These are phyloP conservation scores for Enteromius paludinosus DNA, from an alignment of 2,797 vertebrate genomes.

Conservation along the genomic window DNA sequence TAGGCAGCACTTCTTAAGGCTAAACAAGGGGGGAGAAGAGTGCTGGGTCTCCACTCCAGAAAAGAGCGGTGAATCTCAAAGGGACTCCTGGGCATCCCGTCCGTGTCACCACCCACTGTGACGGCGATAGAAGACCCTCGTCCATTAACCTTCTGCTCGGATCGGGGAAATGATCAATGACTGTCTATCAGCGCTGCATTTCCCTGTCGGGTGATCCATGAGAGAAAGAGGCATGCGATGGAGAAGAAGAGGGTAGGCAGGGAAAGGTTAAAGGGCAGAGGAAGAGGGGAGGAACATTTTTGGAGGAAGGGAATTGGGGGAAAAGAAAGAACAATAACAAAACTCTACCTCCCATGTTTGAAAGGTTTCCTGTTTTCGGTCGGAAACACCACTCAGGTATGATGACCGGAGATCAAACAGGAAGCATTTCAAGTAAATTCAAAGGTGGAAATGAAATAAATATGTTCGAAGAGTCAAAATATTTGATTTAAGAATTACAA, in stretches of 20 bases:
- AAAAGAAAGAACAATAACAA: conserved; percentile 73
- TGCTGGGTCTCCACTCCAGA: not conserved
- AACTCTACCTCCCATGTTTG: conserved; percentile 70
- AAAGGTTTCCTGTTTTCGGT: conserved; percentile 69
- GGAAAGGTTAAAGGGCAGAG: conserved; percentile 84
- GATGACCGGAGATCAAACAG: conserved; percentile 26
- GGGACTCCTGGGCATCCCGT: not conserved
- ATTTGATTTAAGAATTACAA: not conserved
- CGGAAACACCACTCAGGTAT: conserved; percentile 51
- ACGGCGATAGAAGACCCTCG: conserved; percentile 69
- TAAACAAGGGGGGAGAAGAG: conserved; percentile 54
- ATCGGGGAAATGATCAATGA: conserved; percentile 85
- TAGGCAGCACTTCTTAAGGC: conserved; percentile 66
- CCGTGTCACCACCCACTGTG: conserved; percentile 60
- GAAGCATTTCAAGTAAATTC: not conserved
- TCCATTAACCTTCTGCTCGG: conserved; percentile 79
- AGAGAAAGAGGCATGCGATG: conserved; percentile 66
- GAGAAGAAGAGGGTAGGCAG: conserved; percentile 68
- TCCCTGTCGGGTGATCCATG: conserved; percentile 62
- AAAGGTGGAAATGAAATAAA: not conserved
- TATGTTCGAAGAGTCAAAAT: not conserved
- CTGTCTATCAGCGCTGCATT: conserved; percentile 81
- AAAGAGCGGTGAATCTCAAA: conserved; percentile 19
- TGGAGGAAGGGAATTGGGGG: conserved; percentile 84
- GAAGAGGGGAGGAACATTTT: conserved; percentile 84